Evolutionary conservation across 2,113 vertebrate genomes (phyloP), one percentile per base, ranked within the genome.

Genomic region (Clinocottus analis): DNA sequence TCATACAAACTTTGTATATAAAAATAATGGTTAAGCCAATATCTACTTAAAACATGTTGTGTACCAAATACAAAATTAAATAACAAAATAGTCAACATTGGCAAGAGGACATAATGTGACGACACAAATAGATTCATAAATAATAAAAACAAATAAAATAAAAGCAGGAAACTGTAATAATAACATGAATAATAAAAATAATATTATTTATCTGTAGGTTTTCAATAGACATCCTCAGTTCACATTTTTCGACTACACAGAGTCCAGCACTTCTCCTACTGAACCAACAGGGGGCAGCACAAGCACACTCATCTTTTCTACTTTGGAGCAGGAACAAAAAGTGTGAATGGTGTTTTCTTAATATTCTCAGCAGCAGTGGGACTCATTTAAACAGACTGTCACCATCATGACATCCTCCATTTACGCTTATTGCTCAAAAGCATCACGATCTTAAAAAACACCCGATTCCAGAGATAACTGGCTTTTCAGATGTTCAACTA

Each of bases 21-120:
- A 77, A 91, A 87, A 83, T 51, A 72, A 77, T 63, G 80, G 55
- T 82, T 74, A 71, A 79, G 64, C 63, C 71, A 79, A 86, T 75
- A 89, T 82, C 75, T 91, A 93, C 82, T 35, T 80, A 76, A 43
- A 84, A 62, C 63, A 81, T 72, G 61, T 77, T 58, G 75, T 92
- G 90, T 88, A 91, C 78, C 89, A 89, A 81, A 83, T 94, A 92
- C 87, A 92, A 92, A 92, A 82, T 84, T 92, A 94, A 92, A 94
- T 89, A 90, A 70, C 70, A 86, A 84, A 85, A 87, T 31, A 70
- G 60, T 82, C 66, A 80, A 85, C 80, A 89, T 77, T 43, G 68
- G 67, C 64, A 87, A 72, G 66, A 62, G 39, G 70, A 64, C 56
- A 87, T 47, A 80, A 77, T 55, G 59, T 33, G 79, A 75, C 33